Percentiles rank a stretch among this genome's conserved stretches.
Evolutionary conservation across 2,888 invertebrate species (phyloP).

Genomic region (Drosophila prostipennis): DNA sequence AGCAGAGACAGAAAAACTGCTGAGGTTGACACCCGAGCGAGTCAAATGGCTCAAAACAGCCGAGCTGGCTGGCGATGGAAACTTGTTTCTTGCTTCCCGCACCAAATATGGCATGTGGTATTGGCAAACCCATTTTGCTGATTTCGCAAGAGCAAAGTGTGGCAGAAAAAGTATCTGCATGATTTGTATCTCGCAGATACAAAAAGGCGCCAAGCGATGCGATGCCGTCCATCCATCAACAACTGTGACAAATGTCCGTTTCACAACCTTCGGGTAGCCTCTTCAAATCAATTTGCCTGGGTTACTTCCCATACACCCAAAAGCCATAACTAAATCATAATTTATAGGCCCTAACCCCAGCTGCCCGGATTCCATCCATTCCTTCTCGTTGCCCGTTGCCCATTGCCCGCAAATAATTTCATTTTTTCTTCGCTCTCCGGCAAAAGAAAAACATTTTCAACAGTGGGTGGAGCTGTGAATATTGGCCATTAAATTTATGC

Average conservation of each 20-base stretch:
- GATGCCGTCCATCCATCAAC: conserved; percentile 40
- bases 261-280: conserved; percentile 40
- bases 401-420: conserved; percentile 70
- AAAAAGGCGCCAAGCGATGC: conserved; percentile 23
- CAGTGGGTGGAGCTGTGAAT: conserved; percentile 82
- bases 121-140: conserved; percentile 56
- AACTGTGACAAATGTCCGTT: conserved; percentile 47
- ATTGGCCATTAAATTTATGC: conserved; percentile 79
- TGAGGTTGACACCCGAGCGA: conserved; percentile 71
- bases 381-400: conserved; percentile 5
- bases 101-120: conserved; percentile 52
- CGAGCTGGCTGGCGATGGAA: conserved; percentile 60
- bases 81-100: conserved; percentile 61
- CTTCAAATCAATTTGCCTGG: conserved; percentile 49
- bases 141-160: conserved; percentile 51
- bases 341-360: conserved; percentile 46
- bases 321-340: conserved; percentile 50
- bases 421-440: conserved; percentile 23
- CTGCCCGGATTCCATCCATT: conserved; percentile 26
- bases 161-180: conserved; percentile 15
- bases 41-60: conserved; percentile 59
- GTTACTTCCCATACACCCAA: conserved; percentile 18
- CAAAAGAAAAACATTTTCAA: conserved; percentile 67
- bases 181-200: conserved; percentile 34
- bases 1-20: conserved; percentile 54